Evolutionary conservation across 2,797 vertebrate genomes (phyloP).

Genomic region (Pangasius larnaudii): DNA sequence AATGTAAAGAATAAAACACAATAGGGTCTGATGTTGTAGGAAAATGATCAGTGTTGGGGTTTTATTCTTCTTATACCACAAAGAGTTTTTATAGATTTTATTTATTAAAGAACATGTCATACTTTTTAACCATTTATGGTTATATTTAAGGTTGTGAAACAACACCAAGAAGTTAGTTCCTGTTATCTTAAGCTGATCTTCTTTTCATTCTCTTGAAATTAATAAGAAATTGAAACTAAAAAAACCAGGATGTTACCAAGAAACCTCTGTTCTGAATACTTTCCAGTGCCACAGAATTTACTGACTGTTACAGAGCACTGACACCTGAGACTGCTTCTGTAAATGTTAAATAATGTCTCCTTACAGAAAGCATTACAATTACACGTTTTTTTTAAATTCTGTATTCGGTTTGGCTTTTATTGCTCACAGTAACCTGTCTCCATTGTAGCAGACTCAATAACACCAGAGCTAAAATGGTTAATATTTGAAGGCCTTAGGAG

Average conservation of each 20-base stretch:
- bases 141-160: neutral
- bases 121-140: neutral
- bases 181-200: neutral
- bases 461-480: conserved; percentile 5
- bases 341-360: neutral
- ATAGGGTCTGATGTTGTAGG: neutral
- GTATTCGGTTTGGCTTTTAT: neutral
- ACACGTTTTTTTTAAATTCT: neutral
- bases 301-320: neutral
- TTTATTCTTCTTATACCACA: neutral
- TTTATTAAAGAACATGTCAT: neutral
- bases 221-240: neutral
- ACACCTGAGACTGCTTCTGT: neutral
- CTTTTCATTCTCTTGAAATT: neutral
- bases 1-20: neutral
- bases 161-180: neutral
- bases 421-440: neutral
- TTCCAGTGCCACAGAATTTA: neutral
- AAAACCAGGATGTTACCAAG: neutral
- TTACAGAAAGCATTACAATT: neutral
- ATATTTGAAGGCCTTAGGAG: conserved; percentile 32
- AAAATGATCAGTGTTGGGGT: neutral
- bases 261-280: neutral
- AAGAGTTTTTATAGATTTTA: no score
- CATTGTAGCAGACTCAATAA: neutral